Conservation (phyloP, 1,140 invertebrate genomes). For the Agraylea sexmaculata region DNA sequence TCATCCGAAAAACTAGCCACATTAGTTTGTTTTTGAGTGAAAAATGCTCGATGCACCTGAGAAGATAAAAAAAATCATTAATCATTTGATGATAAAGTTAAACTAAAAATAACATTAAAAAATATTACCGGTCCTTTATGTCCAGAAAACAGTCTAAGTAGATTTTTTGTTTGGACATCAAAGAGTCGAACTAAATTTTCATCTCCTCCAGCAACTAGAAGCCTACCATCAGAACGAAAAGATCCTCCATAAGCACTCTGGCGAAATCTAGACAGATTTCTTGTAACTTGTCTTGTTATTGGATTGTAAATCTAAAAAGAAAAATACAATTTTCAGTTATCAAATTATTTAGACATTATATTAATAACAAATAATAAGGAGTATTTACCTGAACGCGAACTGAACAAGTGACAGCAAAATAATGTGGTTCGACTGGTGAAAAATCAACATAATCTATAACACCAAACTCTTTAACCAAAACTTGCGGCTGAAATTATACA, state of each 20-base stretch:
- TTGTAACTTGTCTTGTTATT: constrained; percentile 69
- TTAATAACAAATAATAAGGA: neutral
- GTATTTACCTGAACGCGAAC: constrained; percentile 62
- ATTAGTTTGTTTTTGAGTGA: constrained; percentile 64
- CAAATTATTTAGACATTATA: neutral
- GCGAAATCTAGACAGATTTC: constrained; percentile 77
- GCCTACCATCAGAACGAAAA: constrained; percentile 74
- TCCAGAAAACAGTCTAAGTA: constrained; percentile 52
- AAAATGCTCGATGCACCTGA: constrained; percentile 71
- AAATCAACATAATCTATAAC: constrained; percentile 85
- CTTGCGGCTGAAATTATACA: constrained; percentile 56
- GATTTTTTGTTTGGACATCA: constrained; percentile 67
- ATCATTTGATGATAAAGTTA: constrained; percentile 6
- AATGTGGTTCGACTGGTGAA: constrained; percentile 72
- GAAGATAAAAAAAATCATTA: constrained; percentile 26
- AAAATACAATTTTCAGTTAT: neutral
- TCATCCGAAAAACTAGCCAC: constrained; percentile 91
- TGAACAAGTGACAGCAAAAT: constrained; percentile 84
- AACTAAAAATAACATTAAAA: constrained; percentile 15
- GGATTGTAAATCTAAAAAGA: constrained; percentile 66
- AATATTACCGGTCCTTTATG: constrained; percentile 42
- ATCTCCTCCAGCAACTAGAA: constrained; percentile 79
- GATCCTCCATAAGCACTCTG: constrained; percentile 76
- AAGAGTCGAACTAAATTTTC: constrained; percentile 81
- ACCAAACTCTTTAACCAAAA: constrained; percentile 85